Base-by-base conservation (phyloP, 2,113 vertebrate genomes). In the Podocnemis expansa region DNA sequence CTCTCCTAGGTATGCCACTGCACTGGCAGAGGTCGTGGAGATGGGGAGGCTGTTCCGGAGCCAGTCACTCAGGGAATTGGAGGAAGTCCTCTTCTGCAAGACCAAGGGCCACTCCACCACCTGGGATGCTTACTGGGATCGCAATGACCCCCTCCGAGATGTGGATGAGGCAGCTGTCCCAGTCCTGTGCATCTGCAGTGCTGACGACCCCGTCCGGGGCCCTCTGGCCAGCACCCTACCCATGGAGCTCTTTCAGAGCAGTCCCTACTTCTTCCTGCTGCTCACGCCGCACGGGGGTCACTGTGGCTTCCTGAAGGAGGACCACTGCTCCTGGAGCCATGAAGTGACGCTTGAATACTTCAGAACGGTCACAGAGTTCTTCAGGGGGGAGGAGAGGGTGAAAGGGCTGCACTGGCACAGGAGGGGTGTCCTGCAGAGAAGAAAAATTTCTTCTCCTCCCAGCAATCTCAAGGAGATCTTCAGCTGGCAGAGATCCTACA, bases 111-210 rank as follows among this genome's bases (percentile, higher is more conserved):
- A 8, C 70, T 92, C 96, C 78, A 94, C 89, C 67, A 98, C 97
- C 94, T 99, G 99, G 99, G 98, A 98, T 38, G 70, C 91, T 45
- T 99, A 99, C 96, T 99, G 99, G 99, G 98, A 99, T 34, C 97
- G 94, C 90, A 99, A 99, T 1, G 99, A 99, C 89, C 99, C 99
- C 2, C 97, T 99, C 75, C 98, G 99, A n/a, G 99, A 99, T 0
- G 99, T 98, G 38, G 99, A 99, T 6, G 99, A 99, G 90, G 98
- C 98, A 2, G 98, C 98, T 0, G 98, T 99, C 21, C 99, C 99
- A 0, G 98, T 99, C 47, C 98, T 99, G 82, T 99, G 99, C 29
- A 97, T 99, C 86, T 96, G 98, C 94, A 99, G 99, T 78, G 38
- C 94, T 1, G 99, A 99, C 0, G 99, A 99, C 94, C 99, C 99